Evolutionary conservation across 2,113 vertebrate species (phyloP).

Genomic region (Anarhynchus alexandrinus): DNA sequence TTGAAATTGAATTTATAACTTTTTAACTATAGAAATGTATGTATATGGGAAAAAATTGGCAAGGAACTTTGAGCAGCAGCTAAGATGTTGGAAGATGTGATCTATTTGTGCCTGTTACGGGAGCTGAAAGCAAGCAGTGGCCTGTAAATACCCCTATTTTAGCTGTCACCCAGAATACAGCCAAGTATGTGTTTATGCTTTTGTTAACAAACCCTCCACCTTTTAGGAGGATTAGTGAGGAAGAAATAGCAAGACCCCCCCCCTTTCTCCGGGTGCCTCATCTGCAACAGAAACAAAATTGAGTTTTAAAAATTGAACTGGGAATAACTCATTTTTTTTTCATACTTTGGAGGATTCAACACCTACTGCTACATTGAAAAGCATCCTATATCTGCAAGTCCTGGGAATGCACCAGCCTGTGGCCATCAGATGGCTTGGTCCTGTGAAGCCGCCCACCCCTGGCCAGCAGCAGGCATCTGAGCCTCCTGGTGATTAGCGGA

Average conservation of each 20-base stretch:
- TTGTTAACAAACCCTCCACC: not conserved
- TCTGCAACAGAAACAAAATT: not conserved
- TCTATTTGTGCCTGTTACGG: not conserved
- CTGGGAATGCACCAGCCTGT: not conserved
- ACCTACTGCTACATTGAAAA: not conserved
- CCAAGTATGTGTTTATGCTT: not conserved
- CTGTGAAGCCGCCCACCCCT: fast-evolving
- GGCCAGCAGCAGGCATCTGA: not conserved
- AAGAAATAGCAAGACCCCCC: not conserved
- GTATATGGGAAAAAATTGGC: not conserved
- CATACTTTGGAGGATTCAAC: not conserved
- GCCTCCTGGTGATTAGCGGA: not conserved
- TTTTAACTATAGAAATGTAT: not conserved
- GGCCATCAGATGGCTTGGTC: not conserved
- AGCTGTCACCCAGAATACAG: not conserved
- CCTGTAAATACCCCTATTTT: not conserved
- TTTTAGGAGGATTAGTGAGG: not conserved
- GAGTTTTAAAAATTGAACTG: not conserved
- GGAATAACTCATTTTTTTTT: fast-evolving
- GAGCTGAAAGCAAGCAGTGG: not conserved
- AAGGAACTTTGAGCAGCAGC: not conserved
- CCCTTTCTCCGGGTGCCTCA: not conserved
- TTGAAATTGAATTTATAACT: not conserved
- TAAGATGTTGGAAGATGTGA: not conserved
- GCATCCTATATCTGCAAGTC: too few relatives aligned